Evolutionary conservation across 2,888 invertebrate genomes (phyloP), one percentile per base, ranked within the genome.

Genomic region (Aradus depressus): DNA sequence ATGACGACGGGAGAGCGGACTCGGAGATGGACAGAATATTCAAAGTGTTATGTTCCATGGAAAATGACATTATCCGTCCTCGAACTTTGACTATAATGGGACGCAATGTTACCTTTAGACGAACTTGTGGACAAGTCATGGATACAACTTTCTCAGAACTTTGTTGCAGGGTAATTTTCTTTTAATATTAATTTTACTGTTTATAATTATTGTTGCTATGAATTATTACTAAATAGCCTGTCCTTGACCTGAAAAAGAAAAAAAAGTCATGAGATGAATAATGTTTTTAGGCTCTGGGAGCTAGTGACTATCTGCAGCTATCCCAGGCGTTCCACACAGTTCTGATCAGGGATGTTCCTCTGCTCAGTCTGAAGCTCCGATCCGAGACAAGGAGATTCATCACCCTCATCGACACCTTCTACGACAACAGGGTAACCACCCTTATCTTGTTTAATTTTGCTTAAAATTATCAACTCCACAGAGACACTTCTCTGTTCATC

Each of bases 341-440:
- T 34, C 80, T 98, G 58, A 84, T 98, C 61, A 74, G 91, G 60
- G 79, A 93, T 67, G 73, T 98, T 43, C 96, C 95, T 1, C 80
- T 82, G 64, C 70, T 98, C 64, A 86, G 81, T 62, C 68, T 86
- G 37, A 76, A 75, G 59, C 71, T 81, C 38, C 82, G 88, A 66
- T 87, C 90, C n/a, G 87, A 89, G 68, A 81, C 91, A 45, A 75
- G 96, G 63, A 75, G 98, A 58, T 98, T 98, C 67, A 97, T 97
- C 55, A 95, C 92, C 0, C 75, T 98, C 14, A 91, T 98, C 61
- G 98, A 98, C 67, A 93, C 95, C 0, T 73, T 98, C 8, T 98
- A 98, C 66, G 96, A 98, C 68, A 85, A 89, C 64, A 81, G 80
- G 72, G 89, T 92, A 54, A 73, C 81, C 65, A 72, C 16, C 23